Evolutionary conservation across 2,113 vertebrate genomes (phyloP).

Genomic region (Scartelaos histophorus): DNA sequence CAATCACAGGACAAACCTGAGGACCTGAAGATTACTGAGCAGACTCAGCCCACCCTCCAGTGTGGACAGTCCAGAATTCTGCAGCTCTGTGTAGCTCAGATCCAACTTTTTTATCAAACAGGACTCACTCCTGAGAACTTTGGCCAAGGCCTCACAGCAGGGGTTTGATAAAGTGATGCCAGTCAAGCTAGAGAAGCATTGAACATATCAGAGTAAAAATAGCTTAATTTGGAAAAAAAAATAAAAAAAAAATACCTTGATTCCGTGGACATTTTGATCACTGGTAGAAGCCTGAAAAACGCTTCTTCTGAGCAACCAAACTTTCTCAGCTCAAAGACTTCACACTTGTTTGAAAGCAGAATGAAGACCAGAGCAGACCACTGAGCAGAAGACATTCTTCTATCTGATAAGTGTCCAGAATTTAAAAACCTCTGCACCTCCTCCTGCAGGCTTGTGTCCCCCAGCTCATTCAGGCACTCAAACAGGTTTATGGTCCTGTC

Average conservation of each 20-base stretch:
- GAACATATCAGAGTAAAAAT: not conserved
- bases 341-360: slow-evolving; percentile 24
- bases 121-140: slow-evolving; percentile 12
- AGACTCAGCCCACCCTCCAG: not conserved
- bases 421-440: slow-evolving; percentile 18
- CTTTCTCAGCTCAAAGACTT: slow-evolving; percentile 35
- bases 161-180: not conserved
- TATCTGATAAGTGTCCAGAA: slow-evolving; percentile 7
- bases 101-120: slow-evolving; percentile 19
- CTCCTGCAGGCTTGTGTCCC: slow-evolving; percentile 2
- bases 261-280: slow-evolving; percentile 37
- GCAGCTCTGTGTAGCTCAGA: slow-evolving; percentile 16
- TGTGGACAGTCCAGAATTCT: not conserved
- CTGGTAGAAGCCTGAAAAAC: slow-evolving; percentile 42
- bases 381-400: slow-evolving; percentile 17
- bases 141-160: not conserved
- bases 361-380: slow-evolving; percentile 37
- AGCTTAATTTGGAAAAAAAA: not conserved
- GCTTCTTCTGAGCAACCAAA: slow-evolving; percentile 33
- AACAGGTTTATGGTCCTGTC: slow-evolving; percentile 35
- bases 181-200: not conserved
- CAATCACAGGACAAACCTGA: not conserved
- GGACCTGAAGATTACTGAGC: not conserved
- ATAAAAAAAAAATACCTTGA: slow-evolving; percentile 19
- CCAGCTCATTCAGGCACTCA: slow-evolving; percentile 15